These are phyloP conservation scores for Menura novaehollandiae DNA, from an alignment of 2,113 vertebrate species.

Conservation along the genomic window DNA sequence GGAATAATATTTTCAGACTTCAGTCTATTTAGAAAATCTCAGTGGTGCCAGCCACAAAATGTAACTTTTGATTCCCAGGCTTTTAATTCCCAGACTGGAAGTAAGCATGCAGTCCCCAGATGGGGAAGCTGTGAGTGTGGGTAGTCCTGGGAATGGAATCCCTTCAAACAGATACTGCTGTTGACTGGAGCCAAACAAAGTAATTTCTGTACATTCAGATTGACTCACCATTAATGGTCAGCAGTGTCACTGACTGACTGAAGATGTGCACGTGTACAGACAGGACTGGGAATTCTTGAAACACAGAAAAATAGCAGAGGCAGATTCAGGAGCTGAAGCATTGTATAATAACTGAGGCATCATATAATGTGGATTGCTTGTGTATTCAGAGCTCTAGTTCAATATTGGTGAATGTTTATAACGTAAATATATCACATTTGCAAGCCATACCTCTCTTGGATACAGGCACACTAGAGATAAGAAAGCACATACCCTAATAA, in stretches of 20 bases:
- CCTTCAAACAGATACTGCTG: not conserved
- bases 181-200: not conserved
- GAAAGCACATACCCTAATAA: slow-evolving; percentile 54
- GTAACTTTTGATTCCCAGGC: slow-evolving; percentile 22
- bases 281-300: not conserved
- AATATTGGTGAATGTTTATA: not conserved
- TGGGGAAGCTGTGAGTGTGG: not conserved
- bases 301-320: not conserved
- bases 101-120: not conserved
- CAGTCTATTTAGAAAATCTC: not conserved
- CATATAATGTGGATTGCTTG: not conserved
- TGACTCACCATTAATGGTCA: not conserved
- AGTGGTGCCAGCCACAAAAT: not conserved
- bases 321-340: not conserved
- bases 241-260: not conserved
- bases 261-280: not conserved
- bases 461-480: slow-evolving; percentile 18
- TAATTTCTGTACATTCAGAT: not conserved
- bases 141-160: slow-evolving; percentile 6
- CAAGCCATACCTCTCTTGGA: not conserved
- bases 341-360: not conserved
- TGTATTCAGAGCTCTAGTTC: not conserved
- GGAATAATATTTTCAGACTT: slow-evolving; percentile 7
- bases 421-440: not conserved
- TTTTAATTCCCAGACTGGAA: slow-evolving; percentile 25